phyloP scores from a whole-genome alignment of 2,797 vertebrate genomes.

The Acanthurus tractus region DNA sequence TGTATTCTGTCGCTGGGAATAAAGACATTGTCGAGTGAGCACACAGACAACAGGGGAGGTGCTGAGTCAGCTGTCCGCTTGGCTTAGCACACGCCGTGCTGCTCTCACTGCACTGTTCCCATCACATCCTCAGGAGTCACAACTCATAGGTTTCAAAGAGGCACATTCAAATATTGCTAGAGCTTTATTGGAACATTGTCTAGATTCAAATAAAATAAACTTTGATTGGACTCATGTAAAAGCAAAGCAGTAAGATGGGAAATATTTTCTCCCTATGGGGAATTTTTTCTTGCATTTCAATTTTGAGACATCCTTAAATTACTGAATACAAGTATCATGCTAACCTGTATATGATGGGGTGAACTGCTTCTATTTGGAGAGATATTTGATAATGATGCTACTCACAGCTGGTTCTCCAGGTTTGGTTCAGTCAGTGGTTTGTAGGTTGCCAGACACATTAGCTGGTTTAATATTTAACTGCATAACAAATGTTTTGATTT shows the following conservation, averaged over 20 bases:
- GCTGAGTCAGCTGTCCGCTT: slow-evolving; percentile 82
- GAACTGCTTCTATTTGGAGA: no score
- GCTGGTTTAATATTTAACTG: no score
- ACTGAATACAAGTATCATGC: no score
- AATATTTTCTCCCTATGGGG: neutral
- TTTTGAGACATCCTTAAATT: no score
- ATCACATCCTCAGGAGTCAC: slow-evolving; percentile 44
- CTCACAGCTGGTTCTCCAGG: no score
- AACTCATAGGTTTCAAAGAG: neutral
- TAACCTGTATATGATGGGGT: no score
- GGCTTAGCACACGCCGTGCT: slow-evolving; percentile 74
- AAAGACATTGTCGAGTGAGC: slow-evolving; percentile 74
- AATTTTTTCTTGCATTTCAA: neutral
- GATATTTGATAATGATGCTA: no score
- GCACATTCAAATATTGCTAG: neutral
- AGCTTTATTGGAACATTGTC: neutral
- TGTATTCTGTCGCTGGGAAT: slow-evolving; percentile 71
- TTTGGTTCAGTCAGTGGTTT: no score
- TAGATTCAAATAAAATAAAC: neutral
- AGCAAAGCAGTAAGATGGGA: neutral
- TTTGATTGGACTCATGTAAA: neutral
- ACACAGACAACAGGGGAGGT: slow-evolving; percentile 74
- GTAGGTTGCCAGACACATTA: no score
- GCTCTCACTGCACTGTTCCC: slow-evolving; percentile 58
- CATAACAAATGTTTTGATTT: no score